Percentiles rank a stretch among this genome's conserved stretches.
Evolutionary conservation across 2,797 vertebrate genomes (phyloP).

Genomic region (Leptatherina wallacei): DNA sequence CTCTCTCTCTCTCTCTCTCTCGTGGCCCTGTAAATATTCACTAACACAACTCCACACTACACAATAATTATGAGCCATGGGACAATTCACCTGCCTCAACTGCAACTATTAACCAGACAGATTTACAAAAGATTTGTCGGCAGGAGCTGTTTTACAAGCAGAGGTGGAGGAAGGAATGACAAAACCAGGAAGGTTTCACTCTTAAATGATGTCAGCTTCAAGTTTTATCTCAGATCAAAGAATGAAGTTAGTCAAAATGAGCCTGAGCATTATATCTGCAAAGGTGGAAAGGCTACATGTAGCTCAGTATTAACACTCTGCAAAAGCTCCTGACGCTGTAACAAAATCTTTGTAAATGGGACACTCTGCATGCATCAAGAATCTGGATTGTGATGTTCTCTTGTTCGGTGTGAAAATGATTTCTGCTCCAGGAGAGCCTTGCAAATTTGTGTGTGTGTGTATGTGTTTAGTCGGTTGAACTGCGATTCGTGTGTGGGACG

Average conservation of each 20-base stretch:
- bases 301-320: conserved; percentile 36
- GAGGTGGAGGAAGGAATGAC: conserved; percentile 16
- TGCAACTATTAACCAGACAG: conserved; percentile 43
- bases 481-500: conserved; percentile 48
- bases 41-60: conserved; percentile 49
- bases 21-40: conserved; percentile 65
- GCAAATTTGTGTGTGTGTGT: conserved; percentile 45
- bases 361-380: conserved; percentile 75
- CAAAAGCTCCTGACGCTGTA: conserved; percentile 48
- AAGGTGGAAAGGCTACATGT: conserved; percentile 25
- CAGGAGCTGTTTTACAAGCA: conserved; percentile 51
- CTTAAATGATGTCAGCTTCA: conserved; percentile 61
- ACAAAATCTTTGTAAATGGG: conserved; percentile 63
- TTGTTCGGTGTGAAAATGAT: conserved; percentile 69
- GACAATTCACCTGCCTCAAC: conserved; percentile 49
- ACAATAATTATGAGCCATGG: conserved; percentile 50
- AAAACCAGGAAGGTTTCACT: conserved; percentile 26
- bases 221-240: conserved; percentile 28
- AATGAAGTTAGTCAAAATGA: conserved; percentile 22
- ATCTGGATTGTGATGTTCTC: conserved; percentile 67
- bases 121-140: conserved; percentile 59
- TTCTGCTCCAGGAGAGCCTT: conserved; percentile 59
- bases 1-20: conserved; percentile 18
- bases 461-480: conserved; percentile 61
- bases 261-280: conserved; percentile 25